phyloP scores from a whole-genome alignment of 2,113 vertebrate species.

The Laterallus jamaicensis region DNA sequence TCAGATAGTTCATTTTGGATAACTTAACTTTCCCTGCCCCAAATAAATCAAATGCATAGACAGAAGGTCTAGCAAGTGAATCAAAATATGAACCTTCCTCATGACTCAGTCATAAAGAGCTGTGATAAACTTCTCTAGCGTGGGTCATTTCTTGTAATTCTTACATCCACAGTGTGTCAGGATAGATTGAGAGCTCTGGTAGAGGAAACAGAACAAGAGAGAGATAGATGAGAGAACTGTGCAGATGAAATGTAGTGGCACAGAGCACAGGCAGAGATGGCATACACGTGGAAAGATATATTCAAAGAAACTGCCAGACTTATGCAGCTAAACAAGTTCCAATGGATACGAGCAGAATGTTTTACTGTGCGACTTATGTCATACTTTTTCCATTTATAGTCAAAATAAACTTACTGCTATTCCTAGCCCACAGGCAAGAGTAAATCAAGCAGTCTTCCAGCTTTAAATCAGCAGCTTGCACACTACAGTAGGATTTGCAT shows the following conservation, averaged over 20 bases:
- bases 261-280: neutral
- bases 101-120: slow-evolving; percentile 17
- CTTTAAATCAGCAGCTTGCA: slow-evolving; percentile 16
- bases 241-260: neutral
- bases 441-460: slow-evolving; percentile 44
- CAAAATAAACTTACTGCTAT: slow-evolving; percentile 35
- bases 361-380: slow-evolving; percentile 32
- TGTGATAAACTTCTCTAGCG: slow-evolving; percentile 36
- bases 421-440: neutral
- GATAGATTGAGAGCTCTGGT: slow-evolving; percentile 25
- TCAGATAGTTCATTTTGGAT: neutral
- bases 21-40: neutral
- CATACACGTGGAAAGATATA: neutral
- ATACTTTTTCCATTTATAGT: slow-evolving; percentile 21
- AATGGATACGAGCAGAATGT: slow-evolving; percentile 26
- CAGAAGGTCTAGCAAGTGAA: slow-evolving; percentile 22
- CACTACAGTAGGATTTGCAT: neutral
- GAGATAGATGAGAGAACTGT: slow-evolving; percentile 16
- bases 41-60: slow-evolving; percentile 27
- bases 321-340: slow-evolving; percentile 18
- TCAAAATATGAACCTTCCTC: slow-evolving; percentile 35
- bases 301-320: slow-evolving; percentile 3
- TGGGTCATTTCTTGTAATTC: slow-evolving; percentile 45
- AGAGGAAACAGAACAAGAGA: slow-evolving; percentile 2
- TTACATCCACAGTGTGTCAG: slow-evolving; percentile 7